These are phyloP conservation scores for Drosophila sp. DNA, from an alignment of 1,140 invertebrate species.

Conservation along the genomic window DNA sequence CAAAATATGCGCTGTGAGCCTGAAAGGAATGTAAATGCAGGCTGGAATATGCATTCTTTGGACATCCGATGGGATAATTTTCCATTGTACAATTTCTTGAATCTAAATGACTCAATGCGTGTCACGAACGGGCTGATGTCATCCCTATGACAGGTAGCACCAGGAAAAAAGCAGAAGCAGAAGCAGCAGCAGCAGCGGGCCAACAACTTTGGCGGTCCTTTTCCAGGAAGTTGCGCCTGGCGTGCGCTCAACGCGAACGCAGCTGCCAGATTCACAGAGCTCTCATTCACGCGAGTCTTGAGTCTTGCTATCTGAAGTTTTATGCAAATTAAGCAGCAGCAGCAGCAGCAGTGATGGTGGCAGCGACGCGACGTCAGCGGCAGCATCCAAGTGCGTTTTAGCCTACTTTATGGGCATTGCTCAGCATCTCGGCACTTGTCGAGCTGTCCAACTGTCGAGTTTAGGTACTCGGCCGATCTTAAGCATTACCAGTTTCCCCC, in stretches of 20 bases:
- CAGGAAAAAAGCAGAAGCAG: conserved; percentile 26
- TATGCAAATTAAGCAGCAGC: conserved; percentile 74
- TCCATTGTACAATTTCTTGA: not conserved
- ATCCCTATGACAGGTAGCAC: conserved; percentile 51
- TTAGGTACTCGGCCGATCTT: conserved; percentile 59
- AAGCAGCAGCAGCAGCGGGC: conserved; percentile 30
- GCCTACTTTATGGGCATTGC: conserved; percentile 75
- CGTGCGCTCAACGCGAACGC: conserved; percentile 71
- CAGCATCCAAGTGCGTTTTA: conserved; percentile 64
- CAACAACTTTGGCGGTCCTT: conserved; percentile 76
- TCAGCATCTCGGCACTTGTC: conserved; percentile 63
- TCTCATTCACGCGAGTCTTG: conserved; percentile 69
- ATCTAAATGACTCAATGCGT: conserved; percentile 9
- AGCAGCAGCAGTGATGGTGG: conserved; percentile 37
- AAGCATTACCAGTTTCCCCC: conserved; percentile 62
- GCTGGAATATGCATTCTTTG: too few relatives aligned
- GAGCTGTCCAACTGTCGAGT: conserved; percentile 57
- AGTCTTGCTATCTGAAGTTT: conserved; percentile 66
- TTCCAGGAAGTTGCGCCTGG: conserved; percentile 80
- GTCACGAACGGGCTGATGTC: conserved; percentile 27
- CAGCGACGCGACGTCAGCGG: conserved; percentile 14
- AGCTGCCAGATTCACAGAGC: conserved; percentile 61
- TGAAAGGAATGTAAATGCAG: too few relatives aligned
- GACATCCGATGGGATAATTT: too few relatives aligned
- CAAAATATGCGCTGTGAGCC: too few relatives aligned